Base-by-base conservation (phyloP, 2,888 invertebrate genomes). In the Oxytorus armatus region DNA sequence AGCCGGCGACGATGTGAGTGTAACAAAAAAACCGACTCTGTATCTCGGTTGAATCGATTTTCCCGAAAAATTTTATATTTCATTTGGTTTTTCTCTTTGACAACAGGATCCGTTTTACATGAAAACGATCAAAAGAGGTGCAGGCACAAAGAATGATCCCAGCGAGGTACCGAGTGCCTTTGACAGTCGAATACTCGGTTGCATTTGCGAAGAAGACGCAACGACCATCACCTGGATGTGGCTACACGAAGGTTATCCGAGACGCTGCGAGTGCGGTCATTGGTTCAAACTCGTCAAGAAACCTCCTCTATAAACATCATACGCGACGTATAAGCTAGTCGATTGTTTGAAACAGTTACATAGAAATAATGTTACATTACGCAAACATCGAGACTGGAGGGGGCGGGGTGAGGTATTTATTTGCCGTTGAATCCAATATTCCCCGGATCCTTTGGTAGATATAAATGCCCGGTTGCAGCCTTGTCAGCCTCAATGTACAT, bases 181-280 rank as follows among this genome's bases (percentile, higher is more conserved):
- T 86, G 96, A 97, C 70, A 96, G 96, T 75, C 96, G 99, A 88
- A 94, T 99, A 85, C 95, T 99, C 85, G 99, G 99, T 81, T 99
- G 99, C 92, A 95, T 98, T 92, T 99, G 99, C 92, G 98, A 99
- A 92, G 98, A 98, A 92, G 99, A 99, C 90, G 95, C 97, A 66
- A 95, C 96, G 73, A 93, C 95, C 82, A 95, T 99, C 85, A 96
- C 96, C 90, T 99, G 98, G 97, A 97, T 99, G 96, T 98, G 98
- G 96, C 93, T 99, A 88, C 96, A 98, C 92, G 95, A 96, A 93
- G 98, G 97, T 44, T 95, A 95, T 86, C 96, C 97, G 80, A 97
- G 96, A 90, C 95, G 98, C 87, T 99, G 99, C 91, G 97, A 97
- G 91, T 99, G 99, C 92, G 99, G 99, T 75, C 96, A 98, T 92